Percentiles rank a stretch among this genome's conserved stretches.
phyloP scores from a whole-genome alignment of 1,140 invertebrate species.

The Drosophila willistoni region DNA sequence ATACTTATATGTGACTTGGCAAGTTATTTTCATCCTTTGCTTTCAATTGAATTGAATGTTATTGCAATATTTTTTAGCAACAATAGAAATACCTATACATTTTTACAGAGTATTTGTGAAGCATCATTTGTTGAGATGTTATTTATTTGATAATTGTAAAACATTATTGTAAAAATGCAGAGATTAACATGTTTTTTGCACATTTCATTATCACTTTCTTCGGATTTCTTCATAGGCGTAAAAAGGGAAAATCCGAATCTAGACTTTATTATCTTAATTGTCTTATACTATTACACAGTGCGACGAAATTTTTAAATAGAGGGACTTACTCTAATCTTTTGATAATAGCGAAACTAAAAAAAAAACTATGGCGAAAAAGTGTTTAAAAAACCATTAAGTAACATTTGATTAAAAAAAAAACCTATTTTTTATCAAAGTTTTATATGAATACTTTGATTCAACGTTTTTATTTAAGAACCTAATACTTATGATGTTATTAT shows the following conservation, averaged over 20 bases:
- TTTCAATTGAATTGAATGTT: background rate
- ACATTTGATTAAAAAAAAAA: no score
- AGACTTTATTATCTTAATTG: no score
- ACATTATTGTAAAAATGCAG: background rate
- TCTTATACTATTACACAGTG: no score
- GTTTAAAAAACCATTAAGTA: no score
- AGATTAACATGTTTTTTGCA: background rate
- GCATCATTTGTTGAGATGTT: background rate
- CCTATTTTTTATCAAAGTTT: no score
- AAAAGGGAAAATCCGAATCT: background rate
- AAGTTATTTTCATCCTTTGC: slow-evolving; percentile 15
- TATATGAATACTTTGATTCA: no score
- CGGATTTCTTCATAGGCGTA: background rate
- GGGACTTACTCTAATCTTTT: no score
- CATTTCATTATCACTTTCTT: background rate
- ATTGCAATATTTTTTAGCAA: background rate
- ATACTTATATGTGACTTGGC: slow-evolving; percentile 45
- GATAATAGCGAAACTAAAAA: no score
- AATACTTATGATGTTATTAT: no score
- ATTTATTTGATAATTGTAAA: slow-evolving; percentile 3
- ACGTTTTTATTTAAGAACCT: no score
- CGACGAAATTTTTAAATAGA: no score
- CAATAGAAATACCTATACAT: background rate
- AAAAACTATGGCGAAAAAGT: no score
- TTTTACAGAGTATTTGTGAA: background rate